Evolutionary conservation across 2,888 invertebrate genomes (phyloP).

Genomic region (Adela reaumurella): DNA sequence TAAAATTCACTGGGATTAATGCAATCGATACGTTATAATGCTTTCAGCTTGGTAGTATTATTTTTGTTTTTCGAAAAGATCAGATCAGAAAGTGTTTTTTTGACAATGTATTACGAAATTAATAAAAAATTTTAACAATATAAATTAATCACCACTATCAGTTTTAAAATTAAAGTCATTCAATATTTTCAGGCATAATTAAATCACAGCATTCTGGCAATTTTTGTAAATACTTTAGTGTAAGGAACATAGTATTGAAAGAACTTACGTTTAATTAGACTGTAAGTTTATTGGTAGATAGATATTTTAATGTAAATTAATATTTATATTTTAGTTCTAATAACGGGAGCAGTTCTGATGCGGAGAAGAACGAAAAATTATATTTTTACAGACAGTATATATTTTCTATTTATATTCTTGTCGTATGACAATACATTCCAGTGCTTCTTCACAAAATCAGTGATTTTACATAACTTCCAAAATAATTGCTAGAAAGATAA

Average conservation of each 20-base stretch:
- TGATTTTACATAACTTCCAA: not conserved
- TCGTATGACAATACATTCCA: not conserved
- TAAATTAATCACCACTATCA: too few relatives aligned
- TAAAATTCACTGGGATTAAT: constrained; percentile 24
- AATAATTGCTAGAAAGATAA: constrained; percentile 15
- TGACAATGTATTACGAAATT: too few relatives aligned
- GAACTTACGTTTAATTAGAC: not conserved
- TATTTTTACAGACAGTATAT: not conserved
- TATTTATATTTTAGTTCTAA: constrained; percentile 52
- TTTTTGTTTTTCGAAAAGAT: too few relatives aligned
- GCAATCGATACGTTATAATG: constrained; percentile 20
- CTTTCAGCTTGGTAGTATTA: too few relatives aligned
- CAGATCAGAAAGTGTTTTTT: too few relatives aligned
- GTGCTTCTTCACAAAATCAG: not conserved
- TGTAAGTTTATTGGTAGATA: not conserved
- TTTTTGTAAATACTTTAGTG: not conserved
- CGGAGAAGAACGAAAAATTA: too few relatives aligned
- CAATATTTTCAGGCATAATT: too few relatives aligned
- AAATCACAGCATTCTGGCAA: not conserved
- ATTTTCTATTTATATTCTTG: not conserved
- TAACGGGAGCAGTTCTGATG: constrained; percentile 18
- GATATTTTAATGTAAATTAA: constrained; percentile 48
- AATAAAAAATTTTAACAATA: too few relatives aligned
- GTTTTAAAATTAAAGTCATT: too few relatives aligned
- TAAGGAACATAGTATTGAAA: not conserved